These are phyloP conservation scores for Falco naumanni DNA, from an alignment of 2,797 vertebrate genomes.

Conservation along the genomic window DNA sequence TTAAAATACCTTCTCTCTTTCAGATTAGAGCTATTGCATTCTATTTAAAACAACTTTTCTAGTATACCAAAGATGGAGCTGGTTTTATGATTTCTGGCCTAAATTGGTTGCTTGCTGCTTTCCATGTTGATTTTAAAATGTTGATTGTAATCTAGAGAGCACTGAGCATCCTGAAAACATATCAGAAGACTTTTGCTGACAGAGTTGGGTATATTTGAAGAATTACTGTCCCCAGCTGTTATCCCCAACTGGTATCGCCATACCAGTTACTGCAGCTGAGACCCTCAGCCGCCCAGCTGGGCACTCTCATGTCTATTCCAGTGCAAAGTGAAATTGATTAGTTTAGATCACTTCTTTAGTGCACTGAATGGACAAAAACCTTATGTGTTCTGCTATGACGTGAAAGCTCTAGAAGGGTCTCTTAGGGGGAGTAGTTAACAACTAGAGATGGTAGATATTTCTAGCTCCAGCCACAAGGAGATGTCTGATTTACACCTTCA, in stretches of 20 bases:
- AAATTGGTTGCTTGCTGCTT: background rate
- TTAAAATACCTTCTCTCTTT: background rate
- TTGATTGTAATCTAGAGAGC: background rate
- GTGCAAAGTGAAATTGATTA: background rate
- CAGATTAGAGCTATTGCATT: background rate
- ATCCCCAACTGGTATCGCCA: background rate
- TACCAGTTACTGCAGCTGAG: background rate
- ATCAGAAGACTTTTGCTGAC: background rate
- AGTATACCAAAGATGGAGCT: background rate
- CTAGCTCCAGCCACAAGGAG: background rate
- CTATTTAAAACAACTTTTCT: background rate
- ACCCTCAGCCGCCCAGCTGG: background rate
- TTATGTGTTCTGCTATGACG: background rate
- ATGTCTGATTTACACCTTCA: background rate
- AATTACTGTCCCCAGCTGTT: background rate
- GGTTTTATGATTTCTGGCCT: background rate
- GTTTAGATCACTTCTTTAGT: background rate
- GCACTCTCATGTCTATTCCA: background rate
- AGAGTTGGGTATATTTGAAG: background rate
- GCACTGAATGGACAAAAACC: background rate
- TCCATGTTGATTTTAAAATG: background rate
- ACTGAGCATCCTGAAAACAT: background rate
- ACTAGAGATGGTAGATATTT: background rate
- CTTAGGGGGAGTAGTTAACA: background rate
- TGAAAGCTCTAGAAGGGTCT: background rate